A percentile compares a stretch with the other conserved stretches of the same genome.
Conservation (phyloP, 2,888 invertebrate species). For the Eristalis pertinax region DNA sequence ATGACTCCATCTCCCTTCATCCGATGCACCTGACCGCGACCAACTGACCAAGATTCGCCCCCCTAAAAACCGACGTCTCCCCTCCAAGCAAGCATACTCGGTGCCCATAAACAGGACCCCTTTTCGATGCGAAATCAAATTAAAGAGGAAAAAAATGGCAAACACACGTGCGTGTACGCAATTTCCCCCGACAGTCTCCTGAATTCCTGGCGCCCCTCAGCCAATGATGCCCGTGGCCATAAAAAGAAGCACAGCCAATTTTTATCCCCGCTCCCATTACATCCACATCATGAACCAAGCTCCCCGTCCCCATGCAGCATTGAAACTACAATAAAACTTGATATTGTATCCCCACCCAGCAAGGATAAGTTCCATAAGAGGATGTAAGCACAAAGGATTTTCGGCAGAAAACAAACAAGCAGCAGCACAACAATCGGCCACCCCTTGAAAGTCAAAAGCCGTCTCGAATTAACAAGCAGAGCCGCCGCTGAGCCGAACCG, state of each 20-base stretch:
- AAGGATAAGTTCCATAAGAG: background rate
- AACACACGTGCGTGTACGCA: background rate
- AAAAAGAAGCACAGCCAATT: background rate
- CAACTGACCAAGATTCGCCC: too few species aligned
- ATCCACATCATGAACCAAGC: background rate
- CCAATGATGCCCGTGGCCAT: background rate
- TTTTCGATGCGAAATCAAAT: background rate
- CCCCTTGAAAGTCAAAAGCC: constrained; percentile 2
- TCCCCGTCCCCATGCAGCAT: background rate
- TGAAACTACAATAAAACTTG: background rate
- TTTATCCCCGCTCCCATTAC: background rate
- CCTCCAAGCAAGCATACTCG: background rate
- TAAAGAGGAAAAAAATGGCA: background rate
- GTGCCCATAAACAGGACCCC: background rate
- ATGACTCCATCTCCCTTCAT: too few species aligned
- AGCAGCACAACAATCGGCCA: background rate
- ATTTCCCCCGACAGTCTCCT: background rate
- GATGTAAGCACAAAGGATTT: background rate
- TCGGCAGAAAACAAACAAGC: background rate
- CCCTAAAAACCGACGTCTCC: too few species aligned
- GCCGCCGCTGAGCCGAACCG: background rate
- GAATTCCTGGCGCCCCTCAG: background rate
- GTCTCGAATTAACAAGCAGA: background rate
- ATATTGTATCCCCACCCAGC: background rate
- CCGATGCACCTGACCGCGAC: too few species aligned